These are phyloP conservation scores for Theropithecus gelada DNA, from an alignment of 2,113 vertebrate species.

Conservation along the genomic window DNA sequence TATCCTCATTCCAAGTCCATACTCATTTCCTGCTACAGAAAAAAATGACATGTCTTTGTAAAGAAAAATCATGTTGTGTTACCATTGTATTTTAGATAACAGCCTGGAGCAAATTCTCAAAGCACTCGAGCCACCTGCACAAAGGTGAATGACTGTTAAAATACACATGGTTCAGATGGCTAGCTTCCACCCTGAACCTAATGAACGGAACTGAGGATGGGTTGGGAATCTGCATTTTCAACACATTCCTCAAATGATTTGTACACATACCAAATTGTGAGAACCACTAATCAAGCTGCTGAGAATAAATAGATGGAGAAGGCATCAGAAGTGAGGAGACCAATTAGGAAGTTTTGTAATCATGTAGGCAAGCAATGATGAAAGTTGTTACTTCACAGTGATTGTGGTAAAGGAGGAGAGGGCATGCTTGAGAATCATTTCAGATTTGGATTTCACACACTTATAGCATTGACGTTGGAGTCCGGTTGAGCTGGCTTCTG, in stretches of 20 bases:
- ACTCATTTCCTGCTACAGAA: background rate
- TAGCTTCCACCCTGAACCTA: background rate
- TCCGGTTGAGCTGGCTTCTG: background rate
- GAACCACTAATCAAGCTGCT: background rate
- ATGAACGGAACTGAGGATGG: background rate
- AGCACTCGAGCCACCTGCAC: background rate
- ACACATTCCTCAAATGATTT: background rate
- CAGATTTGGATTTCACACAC: background rate
- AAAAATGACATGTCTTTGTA: background rate
- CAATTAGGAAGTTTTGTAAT: background rate
- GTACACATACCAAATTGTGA: background rate
- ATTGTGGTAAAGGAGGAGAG: background rate
- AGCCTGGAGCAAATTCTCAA: background rate
- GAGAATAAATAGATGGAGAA: background rate
- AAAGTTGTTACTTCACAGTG: background rate
- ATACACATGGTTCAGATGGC: background rate
- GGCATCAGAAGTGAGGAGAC: background rate
- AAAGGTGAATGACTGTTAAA: background rate
- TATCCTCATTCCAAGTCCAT: background rate
- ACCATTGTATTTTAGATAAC: background rate
- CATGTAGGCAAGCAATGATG: background rate
- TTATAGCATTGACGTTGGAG: background rate
- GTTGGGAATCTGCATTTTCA: background rate
- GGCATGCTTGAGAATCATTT: background rate
- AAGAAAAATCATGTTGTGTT: background rate